Conservation (phyloP, 2,113 vertebrate genomes). For the Malurus elegans region DNA sequence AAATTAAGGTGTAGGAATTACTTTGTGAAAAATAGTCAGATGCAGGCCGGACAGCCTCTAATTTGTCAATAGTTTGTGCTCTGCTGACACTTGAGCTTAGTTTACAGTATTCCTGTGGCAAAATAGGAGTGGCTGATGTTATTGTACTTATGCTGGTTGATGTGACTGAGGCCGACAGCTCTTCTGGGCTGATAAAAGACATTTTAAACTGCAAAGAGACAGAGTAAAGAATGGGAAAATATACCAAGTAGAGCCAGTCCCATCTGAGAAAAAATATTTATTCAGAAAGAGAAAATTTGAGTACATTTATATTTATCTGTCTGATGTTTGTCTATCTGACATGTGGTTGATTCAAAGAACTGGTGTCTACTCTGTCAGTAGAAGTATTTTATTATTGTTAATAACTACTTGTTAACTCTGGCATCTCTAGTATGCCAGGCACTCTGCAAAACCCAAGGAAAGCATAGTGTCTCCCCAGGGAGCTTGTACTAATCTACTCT, state of each 20-base stretch:
- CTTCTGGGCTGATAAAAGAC: neutral
- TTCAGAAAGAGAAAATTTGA: neutral
- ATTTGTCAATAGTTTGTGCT: neutral
- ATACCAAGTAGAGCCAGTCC: neutral
- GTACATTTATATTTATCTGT: neutral
- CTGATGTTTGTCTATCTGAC: neutral
- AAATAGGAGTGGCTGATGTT: neutral
- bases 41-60: neutral
- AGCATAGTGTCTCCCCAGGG: neutral
- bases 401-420: slow-evolving; percentile 24
- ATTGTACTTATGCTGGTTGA: neutral
- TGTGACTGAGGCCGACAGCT: neutral
- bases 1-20: neutral
- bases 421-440: neutral
- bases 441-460: neutral
- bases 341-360: neutral
- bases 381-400: slow-evolving; percentile 11
- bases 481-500: neutral
- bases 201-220: neutral
- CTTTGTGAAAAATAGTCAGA: neutral
- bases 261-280: neutral
- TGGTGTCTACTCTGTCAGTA: neutral
- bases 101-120: neutral
- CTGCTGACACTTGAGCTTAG: neutral
- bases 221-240: neutral